phyloP scores from a whole-genome alignment of 2,797 vertebrate species.

The Sparidentex hasta region DNA sequence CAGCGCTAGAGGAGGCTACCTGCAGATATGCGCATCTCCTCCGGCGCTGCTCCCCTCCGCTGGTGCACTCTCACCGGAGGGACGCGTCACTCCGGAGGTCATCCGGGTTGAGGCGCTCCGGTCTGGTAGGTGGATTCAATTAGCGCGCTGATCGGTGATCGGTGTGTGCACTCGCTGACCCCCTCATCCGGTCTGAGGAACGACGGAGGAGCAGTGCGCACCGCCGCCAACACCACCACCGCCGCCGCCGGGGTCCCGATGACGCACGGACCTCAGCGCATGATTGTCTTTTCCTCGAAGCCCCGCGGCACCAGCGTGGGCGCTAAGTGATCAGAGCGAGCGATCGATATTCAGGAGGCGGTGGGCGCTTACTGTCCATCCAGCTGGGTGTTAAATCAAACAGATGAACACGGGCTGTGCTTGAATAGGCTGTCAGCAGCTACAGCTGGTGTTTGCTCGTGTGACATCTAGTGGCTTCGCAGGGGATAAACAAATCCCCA shows the following conservation, averaged over 20 bases:
- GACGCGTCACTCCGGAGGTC: conserved; percentile 71
- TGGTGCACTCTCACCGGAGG: conserved; percentile 31
- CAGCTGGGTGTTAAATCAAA: background rate
- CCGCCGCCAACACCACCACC: conserved; percentile 11
- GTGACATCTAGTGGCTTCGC: conserved; percentile 79
- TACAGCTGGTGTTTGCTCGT: conserved; percentile 29
- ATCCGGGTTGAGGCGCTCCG: conserved; percentile 52
- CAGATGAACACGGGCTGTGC: conserved; percentile 15
- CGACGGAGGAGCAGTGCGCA: conserved; percentile 41
- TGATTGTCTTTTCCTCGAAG: conserved; percentile 12
- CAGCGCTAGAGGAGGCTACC: conserved; percentile 64
- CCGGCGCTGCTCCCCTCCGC: conserved; percentile 38
- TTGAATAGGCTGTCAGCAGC: background rate
- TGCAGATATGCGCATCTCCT: conserved; percentile 73
- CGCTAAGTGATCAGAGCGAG: background rate
- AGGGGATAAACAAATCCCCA: conserved; percentile 29
- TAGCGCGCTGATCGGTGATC: conserved; percentile 36
- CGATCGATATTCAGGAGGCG: background rate
- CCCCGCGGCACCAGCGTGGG: background rate
- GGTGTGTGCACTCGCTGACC: conserved; percentile 29
- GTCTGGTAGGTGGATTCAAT: conserved; percentile 39
- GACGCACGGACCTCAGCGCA: conserved; percentile 71
- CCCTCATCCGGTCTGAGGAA: conserved; percentile 24
- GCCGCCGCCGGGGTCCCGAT: conserved; percentile 62
- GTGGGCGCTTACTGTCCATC: background rate